Evolutionary conservation across 2,113 vertebrate genomes (phyloP).

Genomic region (Hemibagrus wyckioides): DNA sequence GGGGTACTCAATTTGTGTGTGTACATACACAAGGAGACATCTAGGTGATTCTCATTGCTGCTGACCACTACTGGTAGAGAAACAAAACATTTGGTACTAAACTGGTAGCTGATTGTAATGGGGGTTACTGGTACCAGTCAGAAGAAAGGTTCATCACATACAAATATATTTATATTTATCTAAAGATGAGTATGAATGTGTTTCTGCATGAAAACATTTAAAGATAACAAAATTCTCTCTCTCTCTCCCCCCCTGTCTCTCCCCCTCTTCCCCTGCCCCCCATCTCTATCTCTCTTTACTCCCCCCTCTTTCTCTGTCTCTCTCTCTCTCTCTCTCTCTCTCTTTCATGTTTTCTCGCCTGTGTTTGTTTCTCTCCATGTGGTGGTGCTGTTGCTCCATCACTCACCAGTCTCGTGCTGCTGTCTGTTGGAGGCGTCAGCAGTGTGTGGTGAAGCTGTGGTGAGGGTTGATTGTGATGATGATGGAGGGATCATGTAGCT

Average conservation of each 20-base stretch:
- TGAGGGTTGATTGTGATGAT: conserved; percentile 47
- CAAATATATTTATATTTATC: neutral
- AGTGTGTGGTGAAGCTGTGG: conserved; percentile 56
- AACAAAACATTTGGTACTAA: too few species aligned
- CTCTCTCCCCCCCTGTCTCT: neutral
- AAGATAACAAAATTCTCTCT: neutral
- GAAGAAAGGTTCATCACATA: too few species aligned
- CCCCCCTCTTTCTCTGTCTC: neutral
- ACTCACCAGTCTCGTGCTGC: conserved; percentile 20
- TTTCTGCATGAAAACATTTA: neutral
- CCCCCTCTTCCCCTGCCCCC: too few species aligned
- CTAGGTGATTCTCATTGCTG: too few species aligned
- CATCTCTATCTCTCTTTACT: neutral
- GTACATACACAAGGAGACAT: too few species aligned
- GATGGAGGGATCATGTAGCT: conserved; percentile 64
- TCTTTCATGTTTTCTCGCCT: neutral
- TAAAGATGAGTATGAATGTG: neutral
- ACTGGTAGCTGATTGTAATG: too few species aligned
- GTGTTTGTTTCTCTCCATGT: neutral
- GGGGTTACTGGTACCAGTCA: too few species aligned
- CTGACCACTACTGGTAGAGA: too few species aligned
- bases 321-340: neutral
- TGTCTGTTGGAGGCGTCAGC: conserved; percentile 22
- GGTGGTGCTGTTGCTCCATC: conserved; percentile 9
- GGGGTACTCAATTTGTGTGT: too few species aligned